Conservation (phyloP, 2,888 invertebrate species). For the Halocaridina rubra region DNA sequence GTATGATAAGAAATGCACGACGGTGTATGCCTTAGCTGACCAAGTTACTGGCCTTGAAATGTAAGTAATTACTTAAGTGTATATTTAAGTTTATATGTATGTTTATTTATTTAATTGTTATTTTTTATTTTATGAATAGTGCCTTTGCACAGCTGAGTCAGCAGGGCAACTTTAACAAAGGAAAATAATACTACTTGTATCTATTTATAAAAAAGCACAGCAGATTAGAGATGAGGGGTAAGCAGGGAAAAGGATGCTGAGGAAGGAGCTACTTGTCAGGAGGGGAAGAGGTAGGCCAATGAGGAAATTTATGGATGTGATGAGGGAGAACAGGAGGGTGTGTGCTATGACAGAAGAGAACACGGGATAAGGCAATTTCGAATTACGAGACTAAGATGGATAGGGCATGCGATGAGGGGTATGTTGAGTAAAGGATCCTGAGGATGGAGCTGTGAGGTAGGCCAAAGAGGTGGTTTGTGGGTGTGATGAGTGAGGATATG, state of each 20-base stretch:
- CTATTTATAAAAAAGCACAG: background rate
- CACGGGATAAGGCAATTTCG: too few relatives aligned
- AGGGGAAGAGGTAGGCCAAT: too few relatives aligned
- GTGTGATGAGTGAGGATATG: background rate
- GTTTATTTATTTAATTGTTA: background rate
- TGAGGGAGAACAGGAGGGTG: too few relatives aligned
- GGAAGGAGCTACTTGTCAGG: too few relatives aligned
- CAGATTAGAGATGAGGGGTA: background rate
- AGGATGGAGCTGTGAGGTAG: too few relatives aligned
- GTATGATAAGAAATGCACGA: slow-evolving; percentile 33
- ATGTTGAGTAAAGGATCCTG: too few relatives aligned
- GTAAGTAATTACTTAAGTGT: too few relatives aligned
- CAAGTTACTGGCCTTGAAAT: slow-evolving; percentile 32
- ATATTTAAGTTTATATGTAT: background rate
- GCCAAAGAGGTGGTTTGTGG: too few relatives aligned
- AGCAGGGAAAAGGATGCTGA: background rate
- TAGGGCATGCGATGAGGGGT: too few relatives aligned
- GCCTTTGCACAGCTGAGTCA: background rate
- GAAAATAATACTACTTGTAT: background rate
- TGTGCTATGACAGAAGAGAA: too few relatives aligned
- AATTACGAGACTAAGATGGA: too few relatives aligned
- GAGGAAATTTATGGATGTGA: too few relatives aligned
- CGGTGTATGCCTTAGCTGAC: slow-evolving; percentile 15
- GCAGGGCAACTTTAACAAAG: background rate
- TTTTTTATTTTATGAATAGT: background rate